Base-by-base conservation (phyloP, 2,888 invertebrate genomes). In the Oligia fasciuncula region DNA sequence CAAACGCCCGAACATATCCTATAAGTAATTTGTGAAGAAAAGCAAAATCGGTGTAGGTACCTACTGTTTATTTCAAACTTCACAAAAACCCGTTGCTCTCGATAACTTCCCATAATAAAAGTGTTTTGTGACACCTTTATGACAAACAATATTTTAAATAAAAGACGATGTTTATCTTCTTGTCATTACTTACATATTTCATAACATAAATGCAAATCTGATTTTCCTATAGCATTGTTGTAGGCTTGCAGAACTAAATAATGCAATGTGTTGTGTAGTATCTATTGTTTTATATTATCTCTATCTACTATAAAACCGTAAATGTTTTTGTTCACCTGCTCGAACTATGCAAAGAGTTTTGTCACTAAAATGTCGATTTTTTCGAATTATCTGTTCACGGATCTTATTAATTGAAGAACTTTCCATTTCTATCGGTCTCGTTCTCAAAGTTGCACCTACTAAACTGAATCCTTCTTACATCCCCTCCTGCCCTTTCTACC, bases 221-320 rank as follows among this genome's bases (percentile, higher is more conserved):
- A 88, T 89, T 89, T 89, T 84, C 88, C 83, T 89, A 75, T 83
- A 70, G 80, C 81, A 86, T 88, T 86, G 88, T 88, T 88, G 78
- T 85, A 83, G 73, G 77, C 78, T 85, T 86, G 87, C 81, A 81
- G 76, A 82, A 81, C 82, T 67, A 82, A 81, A 81, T 86, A 83
- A 76, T 79, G 81, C 84, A 85, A 89, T 73, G 86, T 81, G 63
- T 79, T 77, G 71, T 78, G 79, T 77, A 79, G 72, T 81, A 76
- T 72, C 80, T 80, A 89, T 83, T 86, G 87, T 88, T 84, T 77
- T 57, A 43, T 81, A 71, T 83, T 83, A 84, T 84, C 88, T 49
- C 49, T 51, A 46, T 77, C 29, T 60, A 51, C n/a, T 66, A 84
- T 67, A 70, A 87, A 79, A 69, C 29, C 1, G 29, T 62, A 60